Percentiles rank a stretch among this genome's conserved stretches.
Conservation (phyloP, 2,797 vertebrate species). For the Alauda arvensis region DNA sequence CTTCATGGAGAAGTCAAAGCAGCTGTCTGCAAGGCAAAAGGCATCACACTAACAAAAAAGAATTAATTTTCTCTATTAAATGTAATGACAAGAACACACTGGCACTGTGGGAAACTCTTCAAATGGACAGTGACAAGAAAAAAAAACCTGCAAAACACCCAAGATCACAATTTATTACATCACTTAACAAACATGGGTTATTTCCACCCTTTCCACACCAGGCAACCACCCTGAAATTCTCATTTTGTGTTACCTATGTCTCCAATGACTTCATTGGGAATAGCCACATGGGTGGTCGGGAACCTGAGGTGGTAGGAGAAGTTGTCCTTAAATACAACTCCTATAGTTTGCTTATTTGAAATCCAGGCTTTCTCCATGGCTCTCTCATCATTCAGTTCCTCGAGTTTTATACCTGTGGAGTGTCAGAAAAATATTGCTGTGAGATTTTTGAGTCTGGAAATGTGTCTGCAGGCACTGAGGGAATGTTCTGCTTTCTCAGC, state of each 20-base stretch:
- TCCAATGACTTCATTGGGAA: constrained; percentile 23
- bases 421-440: neutral
- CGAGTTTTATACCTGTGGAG: constrained; percentile 22
- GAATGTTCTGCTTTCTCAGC: neutral
- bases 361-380: constrained; percentile 18
- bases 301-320: constrained; percentile 57
- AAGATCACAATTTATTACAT: neutral
- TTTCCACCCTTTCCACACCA: neutral
- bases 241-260: constrained; percentile 12
- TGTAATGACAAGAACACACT: too few species aligned
- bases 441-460: neutral
- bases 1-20: accelerated
- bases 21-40: constrained; percentile 10
- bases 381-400: neutral
- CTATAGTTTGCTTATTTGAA: neutral
- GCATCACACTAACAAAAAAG: accelerated
- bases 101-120: neutral
- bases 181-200: neutral
- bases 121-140: neutral
- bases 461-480: accelerated
- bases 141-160: too few species aligned
- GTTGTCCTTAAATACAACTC: constrained; percentile 52
- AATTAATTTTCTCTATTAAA: neutral
- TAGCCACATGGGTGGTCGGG: accelerated
- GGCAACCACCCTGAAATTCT: neutral